Base-by-base conservation (phyloP, 37 sponge, comb jelly and placozoan genomes). In the Ephydatia muelleri region DNA sequence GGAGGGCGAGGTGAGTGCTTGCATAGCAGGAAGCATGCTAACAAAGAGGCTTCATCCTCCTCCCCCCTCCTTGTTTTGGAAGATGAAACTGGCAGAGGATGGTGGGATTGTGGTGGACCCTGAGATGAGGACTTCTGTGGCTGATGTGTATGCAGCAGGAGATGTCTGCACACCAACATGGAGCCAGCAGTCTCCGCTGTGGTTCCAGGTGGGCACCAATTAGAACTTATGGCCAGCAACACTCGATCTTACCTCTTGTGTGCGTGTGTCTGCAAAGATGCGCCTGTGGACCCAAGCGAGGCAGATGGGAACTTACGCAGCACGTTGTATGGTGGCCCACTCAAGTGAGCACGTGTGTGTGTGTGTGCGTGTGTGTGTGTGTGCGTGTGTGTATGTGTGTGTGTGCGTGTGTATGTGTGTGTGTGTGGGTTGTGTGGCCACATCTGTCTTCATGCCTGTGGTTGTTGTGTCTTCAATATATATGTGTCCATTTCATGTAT, bases 221-320 rank as follows among this genome's bases (percentile, higher is more conserved):
- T 26, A 77, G 35, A 3, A 48, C 78, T 3, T 11, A 38, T 43
- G 25, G 34, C 40, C 77, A 40, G 9, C 34, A 26, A 64, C 29
- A 34, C 1, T 5, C 22, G 28, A 23, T 27, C 31, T 27, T 69
- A 27, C 30, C 70, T 72, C 0, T 31, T 43, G 38, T 65, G 38
- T 87, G 39, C 75, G 80, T 37, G 68, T 86, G 39, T 22, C 0
- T 49, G 64, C n/a, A n/a, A 75, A 97, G 95, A 99, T 99, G 99
- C 47, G 99, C 16, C 79, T 99, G 49, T 99, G 99, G 99, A 94
- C 91, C 38, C 99, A 99, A 85, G 99, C 97, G 19, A 65, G 96
- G 70, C 99, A 99, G 82, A 93, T 95, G 97, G 99, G 99, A 21
- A 77, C 89, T 43, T 96, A 96, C 82, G 94, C 99, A 79, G 99